Conservation (phyloP, 2,888 invertebrate genomes). For the Noctua pronuba region DNA sequence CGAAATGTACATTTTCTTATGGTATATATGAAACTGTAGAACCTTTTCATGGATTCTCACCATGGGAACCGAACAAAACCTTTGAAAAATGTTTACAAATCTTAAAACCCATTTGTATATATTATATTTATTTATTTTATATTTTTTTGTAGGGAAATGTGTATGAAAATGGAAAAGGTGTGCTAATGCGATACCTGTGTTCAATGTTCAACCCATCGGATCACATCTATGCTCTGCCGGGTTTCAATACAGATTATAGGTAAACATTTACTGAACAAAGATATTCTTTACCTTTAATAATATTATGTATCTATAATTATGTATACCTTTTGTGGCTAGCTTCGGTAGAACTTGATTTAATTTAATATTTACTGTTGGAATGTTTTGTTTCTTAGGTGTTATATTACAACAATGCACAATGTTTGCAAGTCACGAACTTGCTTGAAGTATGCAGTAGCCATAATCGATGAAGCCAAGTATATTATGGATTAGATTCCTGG, state of each 20-base stretch:
- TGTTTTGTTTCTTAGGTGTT: conserved; percentile 14
- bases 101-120: conserved; percentile 46
- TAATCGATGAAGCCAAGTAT: conserved; percentile 11
- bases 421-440: conserved; percentile 16
- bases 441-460: conserved; percentile 9
- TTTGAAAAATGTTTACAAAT: conserved; percentile 20
- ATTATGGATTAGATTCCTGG: conserved; percentile 1
- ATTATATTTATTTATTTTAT: too few relatives aligned
- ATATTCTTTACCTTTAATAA: conserved; percentile 39
- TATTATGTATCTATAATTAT: conserved; percentile 4
- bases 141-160: conserved; percentile 45
- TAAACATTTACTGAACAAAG: conserved; percentile 42
- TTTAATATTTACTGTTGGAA: conserved; percentile 12
- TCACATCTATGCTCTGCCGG: conserved; percentile 54
- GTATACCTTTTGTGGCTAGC: background rate
- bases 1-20: background rate
- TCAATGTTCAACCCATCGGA: conserved; percentile 58
- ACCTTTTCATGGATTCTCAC: background rate
- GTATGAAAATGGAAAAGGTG: conserved; percentile 55
- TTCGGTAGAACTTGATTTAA: conserved; percentile 6
- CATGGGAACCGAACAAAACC: conserved; percentile 14
- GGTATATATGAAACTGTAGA: background rate
- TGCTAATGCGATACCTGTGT: conserved; percentile 61
- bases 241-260: conserved; percentile 60
- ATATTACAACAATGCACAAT: conserved; percentile 23